Evolutionary conservation across 2,888 invertebrate genomes (phyloP), one percentile per base, ranked within the genome.

Genomic region (Corbicula japonica): DNA sequence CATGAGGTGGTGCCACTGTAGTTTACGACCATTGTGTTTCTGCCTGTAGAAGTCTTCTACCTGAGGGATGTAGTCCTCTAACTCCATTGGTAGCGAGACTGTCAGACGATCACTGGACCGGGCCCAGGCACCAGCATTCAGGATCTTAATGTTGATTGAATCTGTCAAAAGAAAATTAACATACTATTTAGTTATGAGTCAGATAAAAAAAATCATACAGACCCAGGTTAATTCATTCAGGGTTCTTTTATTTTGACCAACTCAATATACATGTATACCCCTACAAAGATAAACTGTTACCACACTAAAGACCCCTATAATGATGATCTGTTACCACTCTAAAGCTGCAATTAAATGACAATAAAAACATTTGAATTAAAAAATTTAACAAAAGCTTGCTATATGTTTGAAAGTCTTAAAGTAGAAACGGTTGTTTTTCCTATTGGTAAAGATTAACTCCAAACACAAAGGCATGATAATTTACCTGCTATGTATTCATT

Each of bases 1-100:
- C 99, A 99, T 99, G 92, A 99, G 98, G 94, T 99, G 99, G 94
- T 99, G 95, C 99, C 99, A 99, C 94, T 98, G 98, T 75, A 99
- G 94, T 93, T 99, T 99, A 72, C 99, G 95, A 10, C 99, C 99
- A 89, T 97, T 98, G 94, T 99, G 99, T 94, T 99, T 98, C 91
- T 97, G 97, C 93, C 97, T 97, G 93, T 99, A 99, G 94, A 99
- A 99, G 85, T 99, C 98, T 94, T 99, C 99, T 30, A 99, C 92
- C 94, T 99, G 99, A 1, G 99, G 99, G 91, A 99, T 98, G 93
- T 98, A 98, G 94, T 99, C 99, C 94, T 99, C 99, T 87, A 99
- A 94, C 94, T 99, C 99, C 90, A 98, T 95, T 23, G 99, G 99
- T 90, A 99, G 95, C 93, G 98, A 98, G 21, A 99, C 98, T 1